A percentile compares a stretch with the other conserved stretches of the same genome.
These are phyloP conservation scores for Salpingus planirostris DNA, from an alignment of 2,888 invertebrate species.

Conservation along the genomic window DNA sequence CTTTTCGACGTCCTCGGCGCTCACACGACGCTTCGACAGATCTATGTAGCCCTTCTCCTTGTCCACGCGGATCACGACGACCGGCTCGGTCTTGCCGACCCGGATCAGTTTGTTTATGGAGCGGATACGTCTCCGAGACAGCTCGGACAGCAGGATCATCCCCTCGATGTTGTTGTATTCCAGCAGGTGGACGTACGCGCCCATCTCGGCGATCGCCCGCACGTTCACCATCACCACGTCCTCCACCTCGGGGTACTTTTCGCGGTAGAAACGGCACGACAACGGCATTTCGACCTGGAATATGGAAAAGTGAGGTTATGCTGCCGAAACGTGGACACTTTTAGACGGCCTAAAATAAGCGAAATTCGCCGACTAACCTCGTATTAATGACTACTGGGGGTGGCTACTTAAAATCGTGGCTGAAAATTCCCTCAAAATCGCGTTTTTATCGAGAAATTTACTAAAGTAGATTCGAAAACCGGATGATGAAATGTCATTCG, in stretches of 20 bases:
- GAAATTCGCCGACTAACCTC: too few relatives aligned
- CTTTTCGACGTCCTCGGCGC: constrained; percentile 94
- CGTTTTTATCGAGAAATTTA: too few relatives aligned
- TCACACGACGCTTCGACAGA: constrained; percentile 96
- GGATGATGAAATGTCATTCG: too few relatives aligned
- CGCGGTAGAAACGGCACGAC: constrained; percentile 93
- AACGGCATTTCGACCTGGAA: constrained; percentile 62
- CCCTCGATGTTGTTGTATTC: constrained; percentile 99
- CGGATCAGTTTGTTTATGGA: constrained; percentile 99
- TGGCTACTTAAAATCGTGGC: too few relatives aligned
- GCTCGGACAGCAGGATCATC: constrained; percentile 96
- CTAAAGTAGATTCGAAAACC: too few relatives aligned
- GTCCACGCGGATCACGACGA: constrained; percentile 98
- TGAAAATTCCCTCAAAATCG: too few relatives aligned
- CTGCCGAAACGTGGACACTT: too few relatives aligned
- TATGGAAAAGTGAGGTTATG: constrained; percentile 9
- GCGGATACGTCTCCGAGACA: constrained; percentile 95
- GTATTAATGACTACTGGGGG: too few relatives aligned
- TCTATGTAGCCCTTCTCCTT: constrained; percentile 99
- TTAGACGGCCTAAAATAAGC: too few relatives aligned
- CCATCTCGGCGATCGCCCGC: constrained; percentile 98
- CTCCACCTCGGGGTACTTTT: constrained; percentile 96
- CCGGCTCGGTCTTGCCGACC: constrained; percentile 97
- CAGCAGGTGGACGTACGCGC: constrained; percentile 94
- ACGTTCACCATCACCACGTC: constrained; percentile 99